These are phyloP conservation scores for Matsumurasca onukii DNA, from an alignment of 1,140 invertebrate species.

Conservation along the genomic window DNA sequence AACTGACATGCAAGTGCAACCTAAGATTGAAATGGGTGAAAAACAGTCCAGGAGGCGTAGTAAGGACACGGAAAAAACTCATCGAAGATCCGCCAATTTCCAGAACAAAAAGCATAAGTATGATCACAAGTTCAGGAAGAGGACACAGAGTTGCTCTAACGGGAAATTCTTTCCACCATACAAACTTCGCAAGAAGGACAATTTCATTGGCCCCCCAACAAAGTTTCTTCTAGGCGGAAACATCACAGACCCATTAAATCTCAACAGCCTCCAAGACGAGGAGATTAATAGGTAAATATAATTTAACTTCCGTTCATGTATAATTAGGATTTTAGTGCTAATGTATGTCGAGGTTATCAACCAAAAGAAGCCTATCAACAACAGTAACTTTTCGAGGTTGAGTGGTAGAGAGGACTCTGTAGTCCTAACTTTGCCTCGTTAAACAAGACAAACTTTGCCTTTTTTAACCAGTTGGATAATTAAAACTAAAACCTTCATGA, in stretches of 20 bases:
- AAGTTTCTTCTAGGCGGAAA: constrained; percentile 95
- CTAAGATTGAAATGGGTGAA: constrained; percentile 5
- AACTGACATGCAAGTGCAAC: constrained; percentile 7
- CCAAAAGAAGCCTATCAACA: too few species aligned
- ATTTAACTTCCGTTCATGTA: too few species aligned
- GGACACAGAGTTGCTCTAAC: constrained; percentile 24
- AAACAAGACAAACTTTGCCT: too few species aligned
- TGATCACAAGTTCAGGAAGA: constrained; percentile 24
- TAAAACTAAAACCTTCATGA: too few species aligned
- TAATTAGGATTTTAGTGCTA: neutral
- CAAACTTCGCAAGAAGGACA: constrained; percentile 66
- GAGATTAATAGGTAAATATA: constrained; percentile 68
- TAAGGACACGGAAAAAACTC: constrained; percentile 18
- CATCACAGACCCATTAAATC: constrained; percentile 91
- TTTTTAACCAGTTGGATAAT: too few species aligned
- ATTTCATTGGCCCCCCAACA: constrained; percentile 76
- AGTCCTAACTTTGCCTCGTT: too few species aligned
- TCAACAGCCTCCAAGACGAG: constrained; percentile 89
- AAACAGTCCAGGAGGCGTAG: constrained; percentile 22
- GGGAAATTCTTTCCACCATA: constrained; percentile 45
- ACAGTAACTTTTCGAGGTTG: too few species aligned
- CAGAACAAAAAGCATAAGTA: constrained; percentile 30
- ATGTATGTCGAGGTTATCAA: too few species aligned
- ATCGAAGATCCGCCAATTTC: constrained; percentile 16
- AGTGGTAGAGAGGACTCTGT: too few species aligned